These are phyloP conservation scores for Micromesistius poutassou DNA, from an alignment of 2,797 vertebrate species.

Conservation along the genomic window DNA sequence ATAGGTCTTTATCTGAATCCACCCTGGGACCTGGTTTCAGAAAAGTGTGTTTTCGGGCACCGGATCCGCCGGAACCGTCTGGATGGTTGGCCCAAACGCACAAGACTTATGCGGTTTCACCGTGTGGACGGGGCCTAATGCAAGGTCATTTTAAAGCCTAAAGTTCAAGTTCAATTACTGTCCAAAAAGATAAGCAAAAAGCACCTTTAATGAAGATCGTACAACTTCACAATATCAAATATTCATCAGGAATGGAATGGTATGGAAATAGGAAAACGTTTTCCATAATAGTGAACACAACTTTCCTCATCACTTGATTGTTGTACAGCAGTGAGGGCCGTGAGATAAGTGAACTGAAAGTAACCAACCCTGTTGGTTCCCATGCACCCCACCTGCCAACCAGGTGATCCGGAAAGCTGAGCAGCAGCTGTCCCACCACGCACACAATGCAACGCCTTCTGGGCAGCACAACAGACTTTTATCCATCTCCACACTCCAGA, in stretches of 20 bases:
- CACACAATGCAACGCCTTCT: conserved; percentile 61
- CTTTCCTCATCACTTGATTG: neutral
- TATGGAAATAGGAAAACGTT: neutral
- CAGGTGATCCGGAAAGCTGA: conserved; percentile 56
- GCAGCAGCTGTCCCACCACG: conserved; percentile 61
- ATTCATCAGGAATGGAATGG: too few relatives aligned
- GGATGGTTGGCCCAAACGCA: too few relatives aligned
- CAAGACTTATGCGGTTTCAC: too few relatives aligned
- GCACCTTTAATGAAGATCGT: too few relatives aligned
- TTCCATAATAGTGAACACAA: neutral
- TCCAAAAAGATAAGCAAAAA: neutral
- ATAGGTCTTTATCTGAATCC: too few relatives aligned
- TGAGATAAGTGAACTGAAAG: neutral
- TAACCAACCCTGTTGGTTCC: neutral
- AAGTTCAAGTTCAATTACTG: too few relatives aligned
- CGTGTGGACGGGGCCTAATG: too few relatives aligned
- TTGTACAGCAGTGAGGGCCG: neutral
- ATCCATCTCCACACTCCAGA: conserved; percentile 55
- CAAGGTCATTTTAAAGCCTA: neutral
- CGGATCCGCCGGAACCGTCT: too few relatives aligned
- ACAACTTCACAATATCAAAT: too few relatives aligned
- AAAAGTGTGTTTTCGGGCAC: too few relatives aligned
- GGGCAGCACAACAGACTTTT: conserved; percentile 51
- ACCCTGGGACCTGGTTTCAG: too few relatives aligned
- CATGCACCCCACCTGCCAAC: conserved; percentile 29